Evolutionary conservation across 1,140 invertebrate genomes (phyloP).

Genomic region (Drosophila biarmipes): DNA sequence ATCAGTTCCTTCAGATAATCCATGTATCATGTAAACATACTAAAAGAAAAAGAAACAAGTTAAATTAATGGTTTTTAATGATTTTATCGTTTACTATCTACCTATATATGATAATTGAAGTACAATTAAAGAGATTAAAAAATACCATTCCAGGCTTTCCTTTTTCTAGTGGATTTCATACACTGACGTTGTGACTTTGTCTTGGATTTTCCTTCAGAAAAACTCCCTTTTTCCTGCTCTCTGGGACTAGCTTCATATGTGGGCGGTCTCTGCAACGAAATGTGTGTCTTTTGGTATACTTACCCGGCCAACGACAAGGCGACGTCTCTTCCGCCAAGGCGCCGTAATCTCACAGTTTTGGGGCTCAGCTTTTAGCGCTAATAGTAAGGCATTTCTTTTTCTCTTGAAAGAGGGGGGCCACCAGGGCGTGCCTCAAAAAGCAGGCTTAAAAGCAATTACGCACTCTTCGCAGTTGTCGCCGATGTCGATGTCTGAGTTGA

Average conservation of each 20-base stretch:
- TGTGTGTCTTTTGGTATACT: conserved; percentile 20
- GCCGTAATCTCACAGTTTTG: conserved; percentile 6
- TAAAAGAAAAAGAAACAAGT: too few relatives aligned
- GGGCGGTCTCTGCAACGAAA: neutral
- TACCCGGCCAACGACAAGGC: conserved; percentile 23
- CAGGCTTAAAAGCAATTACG: conserved; percentile 68
- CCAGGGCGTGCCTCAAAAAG: conserved; percentile 52
- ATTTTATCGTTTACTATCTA: too few relatives aligned
- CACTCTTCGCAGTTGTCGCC: conserved; percentile 64
- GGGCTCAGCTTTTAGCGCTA: conserved; percentile 58
- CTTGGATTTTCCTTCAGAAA: neutral
- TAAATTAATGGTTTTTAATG: too few relatives aligned
- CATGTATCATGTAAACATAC: too few relatives aligned
- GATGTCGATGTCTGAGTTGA: conserved; percentile 35
- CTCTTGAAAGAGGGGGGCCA: neutral
- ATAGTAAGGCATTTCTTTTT: conserved; percentile 44
- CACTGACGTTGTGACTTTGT: neutral
- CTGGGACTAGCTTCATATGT: neutral
- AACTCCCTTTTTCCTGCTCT: neutral
- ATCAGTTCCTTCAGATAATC: neutral
- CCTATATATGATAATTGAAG: too few relatives aligned
- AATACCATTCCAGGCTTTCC: too few relatives aligned
- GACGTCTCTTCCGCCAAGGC: conserved; percentile 62
- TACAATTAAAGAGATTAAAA: too few relatives aligned
- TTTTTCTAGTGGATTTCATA: neutral